Base-by-base conservation (phyloP, 2,797 vertebrate genomes). In the Sebastes itinus region DNA sequence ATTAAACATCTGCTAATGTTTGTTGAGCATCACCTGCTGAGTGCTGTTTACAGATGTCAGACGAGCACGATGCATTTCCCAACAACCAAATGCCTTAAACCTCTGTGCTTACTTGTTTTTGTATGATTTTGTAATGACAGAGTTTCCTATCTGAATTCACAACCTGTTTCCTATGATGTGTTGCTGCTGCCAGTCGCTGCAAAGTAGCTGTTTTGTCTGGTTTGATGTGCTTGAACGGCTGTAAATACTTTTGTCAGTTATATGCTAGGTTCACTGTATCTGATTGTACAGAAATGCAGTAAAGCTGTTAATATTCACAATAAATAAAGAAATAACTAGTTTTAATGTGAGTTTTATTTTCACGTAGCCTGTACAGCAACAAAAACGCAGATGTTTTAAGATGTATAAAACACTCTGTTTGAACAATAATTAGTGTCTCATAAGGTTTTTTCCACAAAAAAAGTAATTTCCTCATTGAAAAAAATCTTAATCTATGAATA, bases 31-130 rank as follows among this genome's bases (percentile, higher is more conserved):
- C 55, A 55, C 52, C 32, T 59, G 33, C 67, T 35, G 33, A 81
- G 49, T 33, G 12, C 3, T 22, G n/a, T 18, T 6, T 61, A 22
- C 56, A 35, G 54, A 46, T 60, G n/a, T 66, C n/a, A 55, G 60
- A 61, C 23, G 20, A 1, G 18, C 62, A 64, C 4, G 55, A 27
- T 62, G 58, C 32, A 16, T 70, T 72, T 79, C 42, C 85, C 11
- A 82, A 73, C 72, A 74, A 88, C 65, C 58, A 22, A 83, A 89
- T 88, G 92, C 94, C 93, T 94, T 95, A 93, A 91, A 86, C 11
- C 10, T 88, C 67, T 70, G 28, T 88, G 84, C 90, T 87, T 83
- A 89, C 87, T 69, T 69, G 72, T 88, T 87, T 92, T 90, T 87
- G 49, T 86, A 86, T 86, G 4, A 27, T 83, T 91, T 92, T 92